These are phyloP conservation scores for Tachuris rubrigastra DNA, from an alignment of 2,113 vertebrate species.

Conservation along the genomic window DNA sequence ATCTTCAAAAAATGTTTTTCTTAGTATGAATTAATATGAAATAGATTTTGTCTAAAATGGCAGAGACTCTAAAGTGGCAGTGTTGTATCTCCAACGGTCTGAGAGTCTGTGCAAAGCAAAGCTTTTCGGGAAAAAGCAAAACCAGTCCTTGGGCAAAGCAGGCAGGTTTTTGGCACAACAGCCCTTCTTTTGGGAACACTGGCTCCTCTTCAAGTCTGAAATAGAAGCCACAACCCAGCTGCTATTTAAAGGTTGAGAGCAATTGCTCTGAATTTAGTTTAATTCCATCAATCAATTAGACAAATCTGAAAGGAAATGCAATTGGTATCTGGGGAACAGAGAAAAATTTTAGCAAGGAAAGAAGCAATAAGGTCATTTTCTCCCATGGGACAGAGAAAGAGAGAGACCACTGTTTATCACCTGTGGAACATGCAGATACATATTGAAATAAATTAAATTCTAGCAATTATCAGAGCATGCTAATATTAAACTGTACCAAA, in stretches of 20 bases:
- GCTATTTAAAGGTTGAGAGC: conserved; percentile 10
- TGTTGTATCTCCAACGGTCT: background rate
- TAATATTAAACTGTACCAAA: background rate
- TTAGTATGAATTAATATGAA: background rate
- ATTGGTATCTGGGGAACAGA: background rate
- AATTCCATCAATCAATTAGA: conserved; percentile 41
- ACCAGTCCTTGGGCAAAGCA: background rate
- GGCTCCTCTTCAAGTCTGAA: background rate
- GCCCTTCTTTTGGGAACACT: background rate
- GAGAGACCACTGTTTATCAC: background rate
- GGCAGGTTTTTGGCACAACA: background rate
- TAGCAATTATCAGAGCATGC: background rate
- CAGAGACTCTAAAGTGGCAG: background rate
- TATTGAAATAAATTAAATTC: conserved; percentile 2
- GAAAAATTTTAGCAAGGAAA: background rate
- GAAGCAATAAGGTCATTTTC: background rate
- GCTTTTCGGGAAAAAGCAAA: background rate
- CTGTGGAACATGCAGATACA: background rate
- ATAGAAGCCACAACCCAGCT: background rate
- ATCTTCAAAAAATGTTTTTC: background rate
- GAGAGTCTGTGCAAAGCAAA: background rate
- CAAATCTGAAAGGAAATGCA: background rate
- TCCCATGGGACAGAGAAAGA: background rate
- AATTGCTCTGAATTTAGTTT: conserved; percentile 11
- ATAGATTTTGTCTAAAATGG: background rate